Percentiles rank a stretch among this genome's conserved stretches.
Conservation (phyloP, 1,140 invertebrate genomes). For the Contarinia nasturtii region DNA sequence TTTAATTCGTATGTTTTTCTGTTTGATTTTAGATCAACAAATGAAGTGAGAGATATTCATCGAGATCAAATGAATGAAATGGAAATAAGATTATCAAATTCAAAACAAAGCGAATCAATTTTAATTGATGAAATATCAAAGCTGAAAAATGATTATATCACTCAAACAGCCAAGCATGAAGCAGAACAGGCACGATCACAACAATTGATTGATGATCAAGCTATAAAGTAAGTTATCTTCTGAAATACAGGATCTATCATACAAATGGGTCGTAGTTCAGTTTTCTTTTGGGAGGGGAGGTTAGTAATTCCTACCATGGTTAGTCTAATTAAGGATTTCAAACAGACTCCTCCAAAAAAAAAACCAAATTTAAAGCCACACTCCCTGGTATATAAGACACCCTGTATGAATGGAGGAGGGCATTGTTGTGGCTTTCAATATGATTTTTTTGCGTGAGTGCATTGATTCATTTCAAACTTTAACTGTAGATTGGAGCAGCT, state of each 20-base stretch:
- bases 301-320: too few relatives aligned
- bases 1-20: too few relatives aligned
- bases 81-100: conserved; percentile 15
- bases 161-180: not conserved
- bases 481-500: conserved; percentile 9
- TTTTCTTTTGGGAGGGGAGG: too few relatives aligned
- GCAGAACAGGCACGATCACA: not conserved
- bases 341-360: too few relatives aligned
- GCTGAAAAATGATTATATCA: conserved; percentile 10
- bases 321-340: too few relatives aligned
- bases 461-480: too few relatives aligned
- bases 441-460: too few relatives aligned
- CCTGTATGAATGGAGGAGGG: too few relatives aligned
- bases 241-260: not conserved
- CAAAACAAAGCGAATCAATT: conserved; percentile 12
- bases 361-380: too few relatives aligned
- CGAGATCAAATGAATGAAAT: conserved; percentile 13
- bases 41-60: conserved; percentile 5
- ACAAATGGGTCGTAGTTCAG: too few relatives aligned
- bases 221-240: not conserved
- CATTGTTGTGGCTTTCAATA: too few relatives aligned
- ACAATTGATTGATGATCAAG: not conserved
- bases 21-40: not conserved
- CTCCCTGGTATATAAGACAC: too few relatives aligned
- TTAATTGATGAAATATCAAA: conserved; percentile 3